Evolutionary conservation across 2,888 invertebrate genomes (phyloP), one percentile per base, ranked within the genome.

Genomic region (Dascillus cervinus): DNA sequence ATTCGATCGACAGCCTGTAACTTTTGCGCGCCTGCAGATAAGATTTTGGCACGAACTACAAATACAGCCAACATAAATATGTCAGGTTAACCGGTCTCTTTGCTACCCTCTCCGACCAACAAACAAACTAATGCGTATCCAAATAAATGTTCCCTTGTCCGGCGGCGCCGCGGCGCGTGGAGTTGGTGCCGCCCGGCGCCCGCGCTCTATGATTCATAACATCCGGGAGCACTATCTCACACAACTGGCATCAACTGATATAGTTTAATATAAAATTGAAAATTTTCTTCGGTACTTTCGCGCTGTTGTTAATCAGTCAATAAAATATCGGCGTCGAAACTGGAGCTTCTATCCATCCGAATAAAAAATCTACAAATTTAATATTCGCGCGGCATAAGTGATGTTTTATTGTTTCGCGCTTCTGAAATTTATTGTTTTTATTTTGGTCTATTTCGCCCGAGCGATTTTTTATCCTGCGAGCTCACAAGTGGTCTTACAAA

Each of bases 91-190:
- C 25, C 32, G 24, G 34, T 21, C 33, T 30, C 30, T 29, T 26
- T 23, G 30, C 34, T 28, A 25, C 22, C 26, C 25, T 30, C 27
- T 22, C 28, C 40, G 28, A 15, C 39, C 37, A 36, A 43, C 43
- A 46, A 43, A 46, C 44, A 46, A 43, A 37, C 41, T 44, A 46
- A 46, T 44, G 46, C 43, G 44, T 44, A 46, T 43, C 46, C 44
- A 46, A 46, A 46, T 44, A 46, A 44, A 43, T 44, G 41, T 42
- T 36, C 39, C 37, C 30, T 32, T 34, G 34, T 27, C 36, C 34
- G 40, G 34, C 42, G 42, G 42, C 46, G 41, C 37, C 41, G 37
- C 13, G 37, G 28, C 39, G 34, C 37, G 32, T 34, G 20, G 37
- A 29, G 30, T 26, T 26, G 31, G 32, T 33, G 34, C 37, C 38